Evolutionary conservation across 2,888 invertebrate species (phyloP), one percentile per base, ranked within the genome.

Genomic region (Mythimna loreyi): DNA sequence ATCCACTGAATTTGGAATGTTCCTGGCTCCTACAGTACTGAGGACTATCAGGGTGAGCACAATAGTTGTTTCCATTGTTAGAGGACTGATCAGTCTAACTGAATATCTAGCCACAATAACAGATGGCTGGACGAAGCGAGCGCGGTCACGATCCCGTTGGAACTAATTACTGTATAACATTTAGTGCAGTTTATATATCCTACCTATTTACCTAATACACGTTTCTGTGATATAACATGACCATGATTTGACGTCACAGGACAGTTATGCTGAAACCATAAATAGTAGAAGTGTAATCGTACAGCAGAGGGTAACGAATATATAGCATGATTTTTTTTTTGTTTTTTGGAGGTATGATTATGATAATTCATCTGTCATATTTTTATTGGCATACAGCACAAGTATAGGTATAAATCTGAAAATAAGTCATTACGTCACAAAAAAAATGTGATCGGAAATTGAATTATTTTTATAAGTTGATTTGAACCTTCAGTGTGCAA

Each of bases 1-100:
- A 11, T 43, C 1, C 9, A 33, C 50, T 1, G 45, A n/a, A 5
- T 4, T 0, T 0, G 25, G 50, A 28, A 67, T 66, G 16, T 45
- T 36, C 57, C 50, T 72, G 33, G 71, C 74, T 67, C 55, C 56
- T 21, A 25, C 75, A 40, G 9, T 8, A 21, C 36, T 25, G 21
- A 72, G 30, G 57, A 75, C 13, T 53, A 72, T 58, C 45, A 72
- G 45, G 30, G 13, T 67, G 3, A 74, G 36, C 21, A 57, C 8
- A 40, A 16, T 9, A 13, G 23, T 72, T 13, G 23, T 52, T 19
- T 67, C 72, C 67, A 72, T 72, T 47, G 30, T 58, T 74, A 50
- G 23, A 8, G 43, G 43, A 56, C 71, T 73, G 28, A 57, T 66
- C 74, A 73, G 33, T 45, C 16, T 13, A 36, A 56, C 66, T 72